Base-by-base conservation (phyloP, 1,140 invertebrate genomes). In the Formica exsecta region DNA sequence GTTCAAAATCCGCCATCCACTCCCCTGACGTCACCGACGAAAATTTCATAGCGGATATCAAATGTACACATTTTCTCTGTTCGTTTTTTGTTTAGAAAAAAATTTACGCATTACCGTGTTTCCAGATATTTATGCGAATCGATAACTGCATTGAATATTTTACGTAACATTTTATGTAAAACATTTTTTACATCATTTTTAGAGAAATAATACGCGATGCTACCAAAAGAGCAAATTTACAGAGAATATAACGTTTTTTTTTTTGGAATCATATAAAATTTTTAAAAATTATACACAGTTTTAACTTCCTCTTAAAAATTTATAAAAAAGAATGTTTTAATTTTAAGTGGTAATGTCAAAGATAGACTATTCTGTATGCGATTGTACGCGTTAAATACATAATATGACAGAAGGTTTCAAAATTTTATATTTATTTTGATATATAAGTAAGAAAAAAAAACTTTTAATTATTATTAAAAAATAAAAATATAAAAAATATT, bases 11-110 rank as follows among this genome's bases (percentile, higher is more conserved):
- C 75, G 38, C 57, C 59, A 44, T 64, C 59, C 38, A 38, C 25
- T 64, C 74, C 0, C 0, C 61, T 22, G 38, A 65, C 44, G 59
- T 77, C 75, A 64, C 19, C 25, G 19, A n/a, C 25, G 61, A 77
- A 65, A 65, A 77, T 77, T 59, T 77, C 75, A 48, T 65, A 77
- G 29, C 75, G 25, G 65, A 65, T 77, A 65, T 77, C 61, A 65
- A 65, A 77, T 65, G 48, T n/a, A 16, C 25, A 61, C 44, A 48
- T 44, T 0, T 32, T 32, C 64, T 36, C 29, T 36, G 22, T 65
- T 77, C 41, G n/a, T 65, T 48, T 51, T 51, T 51, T 51, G 19
- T 51, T 51, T 6, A 5, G 16, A 11, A 41, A 76, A 76, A 61
- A 59, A 7, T 41, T 76, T 41, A 62, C 11, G 41, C 29, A 11